Evolutionary conservation across 2,888 invertebrate genomes (phyloP).

Genomic region (Platycheirus albimanus): DNA sequence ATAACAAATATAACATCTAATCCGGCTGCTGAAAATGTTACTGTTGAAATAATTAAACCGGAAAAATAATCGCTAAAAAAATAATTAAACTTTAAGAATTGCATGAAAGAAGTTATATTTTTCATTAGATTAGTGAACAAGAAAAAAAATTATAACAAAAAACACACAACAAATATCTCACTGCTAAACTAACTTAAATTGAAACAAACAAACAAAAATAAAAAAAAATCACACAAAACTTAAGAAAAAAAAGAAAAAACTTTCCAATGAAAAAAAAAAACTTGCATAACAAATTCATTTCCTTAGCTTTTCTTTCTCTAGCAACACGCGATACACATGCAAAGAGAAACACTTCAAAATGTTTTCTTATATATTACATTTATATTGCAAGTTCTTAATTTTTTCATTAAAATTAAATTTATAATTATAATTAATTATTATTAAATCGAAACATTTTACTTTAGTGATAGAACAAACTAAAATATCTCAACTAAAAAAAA

Average conservation of each 20-base stretch:
- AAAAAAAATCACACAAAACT: slow-evolving; percentile 31
- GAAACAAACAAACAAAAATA: slow-evolving; percentile 52
- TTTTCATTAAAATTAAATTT: slow-evolving; percentile 42
- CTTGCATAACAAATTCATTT: slow-evolving; percentile 83
- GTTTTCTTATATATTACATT: slow-evolving; percentile 68
- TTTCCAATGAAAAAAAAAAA: slow-evolving; percentile 77
- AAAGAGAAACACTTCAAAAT: slow-evolving; percentile 51
- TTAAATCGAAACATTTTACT: slow-evolving; percentile 73
- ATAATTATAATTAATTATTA: slow-evolving; percentile 65
- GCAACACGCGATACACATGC: slow-evolving; percentile 44
- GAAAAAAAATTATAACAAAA: slow-evolving; percentile 35
- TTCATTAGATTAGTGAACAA: slow-evolving; percentile 46
- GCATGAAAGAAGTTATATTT: slow-evolving; percentile 35
- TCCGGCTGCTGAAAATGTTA: slow-evolving; percentile 86
- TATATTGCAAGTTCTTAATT: slow-evolving; percentile 44
- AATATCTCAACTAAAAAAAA: slow-evolving; percentile 49
- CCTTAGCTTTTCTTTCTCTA: slow-evolving; percentile 76
- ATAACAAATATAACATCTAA: slow-evolving; percentile 81
- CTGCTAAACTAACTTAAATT: slow-evolving; percentile 74
- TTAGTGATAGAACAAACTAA: slow-evolving; percentile 39
- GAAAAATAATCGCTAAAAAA: slow-evolving; percentile 83
- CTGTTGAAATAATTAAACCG: slow-evolving; percentile 90
- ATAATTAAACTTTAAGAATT: slow-evolving; percentile 24
- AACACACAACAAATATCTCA: slow-evolving; percentile 51
- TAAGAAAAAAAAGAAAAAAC: slow-evolving; percentile 76